Percentiles rank a stretch among this genome's conserved stretches.
These are phyloP conservation scores for Sarcophaga peregrina DNA, from an alignment of 1,140 invertebrate genomes.

Conservation along the genomic window DNA sequence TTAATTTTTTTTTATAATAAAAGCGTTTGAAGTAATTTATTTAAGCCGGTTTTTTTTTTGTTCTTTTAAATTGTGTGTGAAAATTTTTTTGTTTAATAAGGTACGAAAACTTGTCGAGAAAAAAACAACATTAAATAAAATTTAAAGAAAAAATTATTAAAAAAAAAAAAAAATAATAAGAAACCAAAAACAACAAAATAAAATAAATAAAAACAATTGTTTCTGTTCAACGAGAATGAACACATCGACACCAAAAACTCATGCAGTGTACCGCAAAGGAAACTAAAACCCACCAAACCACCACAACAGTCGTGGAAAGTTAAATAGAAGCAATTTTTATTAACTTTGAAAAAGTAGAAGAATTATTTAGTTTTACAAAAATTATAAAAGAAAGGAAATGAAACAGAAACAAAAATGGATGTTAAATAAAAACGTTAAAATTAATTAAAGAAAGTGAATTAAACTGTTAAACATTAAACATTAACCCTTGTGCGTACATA, in stretches of 20 bases:
- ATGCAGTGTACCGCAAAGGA: background rate
- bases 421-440: too few relatives aligned
- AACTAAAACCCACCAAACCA: slow-evolving; percentile 8
- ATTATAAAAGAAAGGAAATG: too few relatives aligned
- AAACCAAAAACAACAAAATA: background rate
- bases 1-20: background rate
- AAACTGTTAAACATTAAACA: too few relatives aligned
- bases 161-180: slow-evolving; percentile 18
- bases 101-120: background rate
- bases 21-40: background rate
- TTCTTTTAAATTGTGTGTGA: background rate
- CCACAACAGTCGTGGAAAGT: background rate
- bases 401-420: too few relatives aligned
- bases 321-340: background rate
- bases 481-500: too few relatives aligned
- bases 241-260: background rate
- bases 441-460: too few relatives aligned
- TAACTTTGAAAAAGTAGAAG: background rate
- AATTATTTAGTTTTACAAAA: too few relatives aligned
- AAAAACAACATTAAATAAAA: background rate
- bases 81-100: background rate
- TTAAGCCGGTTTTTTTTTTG: background rate
- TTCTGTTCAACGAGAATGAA: slow-evolving; percentile 8
- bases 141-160: background rate
- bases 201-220: background rate